These are phyloP conservation scores for Neoaliturus tenellus DNA, from an alignment of 2,888 invertebrate genomes.

Conservation along the genomic window DNA sequence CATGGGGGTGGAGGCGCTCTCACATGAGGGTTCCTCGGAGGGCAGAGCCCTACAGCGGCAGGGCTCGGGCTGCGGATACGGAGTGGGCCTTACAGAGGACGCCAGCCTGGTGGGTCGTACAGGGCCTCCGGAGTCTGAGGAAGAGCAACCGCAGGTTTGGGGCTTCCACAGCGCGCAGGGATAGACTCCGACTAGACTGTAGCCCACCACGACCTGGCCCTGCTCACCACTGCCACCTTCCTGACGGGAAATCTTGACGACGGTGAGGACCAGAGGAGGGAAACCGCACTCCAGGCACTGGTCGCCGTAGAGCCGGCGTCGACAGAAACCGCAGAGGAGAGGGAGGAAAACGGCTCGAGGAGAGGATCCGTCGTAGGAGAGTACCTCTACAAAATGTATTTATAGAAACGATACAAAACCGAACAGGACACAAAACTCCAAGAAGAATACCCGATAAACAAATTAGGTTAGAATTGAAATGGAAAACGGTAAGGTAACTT, in stretches of 20 bases:
- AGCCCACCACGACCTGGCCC: conserved; percentile 72
- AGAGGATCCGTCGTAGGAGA: background rate
- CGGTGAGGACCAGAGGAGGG: conserved; percentile 70
- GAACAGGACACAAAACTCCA: background rate
- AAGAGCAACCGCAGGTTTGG: conserved; percentile 57
- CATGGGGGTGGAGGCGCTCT: conserved; percentile 71
- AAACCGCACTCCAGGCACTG: conserved; percentile 19
- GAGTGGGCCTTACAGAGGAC: conserved; percentile 67
- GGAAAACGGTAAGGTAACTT: background rate
- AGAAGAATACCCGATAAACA: background rate
- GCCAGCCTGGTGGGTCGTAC: conserved; percentile 66
- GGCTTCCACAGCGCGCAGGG: conserved; percentile 76
- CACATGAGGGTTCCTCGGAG: conserved; percentile 57
- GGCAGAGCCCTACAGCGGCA: conserved; percentile 58
- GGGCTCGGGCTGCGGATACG: conserved; percentile 65
- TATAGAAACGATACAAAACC: background rate
- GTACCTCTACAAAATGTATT: background rate
- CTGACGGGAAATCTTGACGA: conserved; percentile 71
- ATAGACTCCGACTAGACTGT: conserved; percentile 76
- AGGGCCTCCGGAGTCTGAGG: conserved; percentile 57
- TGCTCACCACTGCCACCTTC: conserved; percentile 57
- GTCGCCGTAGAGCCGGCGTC: background rate
- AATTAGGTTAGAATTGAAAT: conserved; percentile 12
- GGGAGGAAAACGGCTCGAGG: background rate
- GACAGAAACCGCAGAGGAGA: background rate